Evolutionary conservation across 2,888 invertebrate species (phyloP).

Genomic region (Leptopilina drosophilae): DNA sequence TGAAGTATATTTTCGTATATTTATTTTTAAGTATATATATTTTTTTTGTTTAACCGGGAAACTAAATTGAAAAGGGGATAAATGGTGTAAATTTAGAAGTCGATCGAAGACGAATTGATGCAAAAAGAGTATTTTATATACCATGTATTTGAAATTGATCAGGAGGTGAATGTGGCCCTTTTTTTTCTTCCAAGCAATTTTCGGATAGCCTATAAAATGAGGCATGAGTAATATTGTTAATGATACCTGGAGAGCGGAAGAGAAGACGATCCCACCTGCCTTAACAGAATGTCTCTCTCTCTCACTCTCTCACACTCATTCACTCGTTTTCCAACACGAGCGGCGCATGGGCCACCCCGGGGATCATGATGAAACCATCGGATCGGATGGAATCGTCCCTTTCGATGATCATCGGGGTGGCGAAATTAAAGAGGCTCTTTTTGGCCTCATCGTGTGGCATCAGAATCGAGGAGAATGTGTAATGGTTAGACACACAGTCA

Average conservation of each 20-base stretch:
- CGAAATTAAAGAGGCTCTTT: slow-evolving; percentile 40
- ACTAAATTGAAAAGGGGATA: no score
- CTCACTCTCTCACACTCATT: no score
- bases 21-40: no score
- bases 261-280: slow-evolving; percentile 33
- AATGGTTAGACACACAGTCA: neutral
- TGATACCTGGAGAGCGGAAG: slow-evolving; percentile 19
- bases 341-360: slow-evolving; percentile 26
- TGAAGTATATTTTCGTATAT: no score
- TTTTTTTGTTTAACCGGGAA: no score
- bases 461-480: neutral
- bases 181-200: neutral
- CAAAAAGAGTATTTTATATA: neutral
- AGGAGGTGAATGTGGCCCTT: slow-evolving; percentile 14
- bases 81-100: neutral
- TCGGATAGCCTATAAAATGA: slow-evolving; percentile 2
- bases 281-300: slow-evolving; percentile 19
- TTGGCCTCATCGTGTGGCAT: neutral
- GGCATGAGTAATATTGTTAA: slow-evolving; percentile 26
- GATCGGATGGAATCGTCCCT: slow-evolving; percentile 30
- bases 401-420: slow-evolving; percentile 32
- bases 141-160: neutral
- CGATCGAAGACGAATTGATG: neutral
- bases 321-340: no score
- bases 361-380: slow-evolving; percentile 32